These are phyloP conservation scores for Drosophila borborema DNA, from an alignment of 2,888 invertebrate species.

Conservation along the genomic window DNA sequence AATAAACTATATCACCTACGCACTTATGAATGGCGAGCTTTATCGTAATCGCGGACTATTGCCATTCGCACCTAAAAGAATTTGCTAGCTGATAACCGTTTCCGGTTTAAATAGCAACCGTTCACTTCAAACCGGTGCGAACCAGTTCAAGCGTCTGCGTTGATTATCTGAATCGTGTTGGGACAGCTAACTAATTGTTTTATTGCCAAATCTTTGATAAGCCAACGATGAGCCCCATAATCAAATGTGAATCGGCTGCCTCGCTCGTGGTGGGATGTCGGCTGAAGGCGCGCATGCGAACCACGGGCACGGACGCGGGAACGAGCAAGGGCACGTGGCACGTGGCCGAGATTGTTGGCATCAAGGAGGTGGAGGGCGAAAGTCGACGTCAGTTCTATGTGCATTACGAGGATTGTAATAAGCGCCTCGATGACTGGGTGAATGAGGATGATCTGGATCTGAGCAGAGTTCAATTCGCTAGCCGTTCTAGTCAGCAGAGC, in stretches of 20 bases:
- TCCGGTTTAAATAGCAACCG: constrained; percentile 7
- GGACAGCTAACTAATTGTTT: not conserved
- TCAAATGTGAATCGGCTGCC: constrained; percentile 86
- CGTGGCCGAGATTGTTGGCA: constrained; percentile 97
- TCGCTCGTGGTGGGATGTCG: constrained; percentile 95
- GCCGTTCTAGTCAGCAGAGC: constrained; percentile 70
- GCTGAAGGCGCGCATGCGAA: constrained; percentile 96
- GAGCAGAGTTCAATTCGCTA: constrained; percentile 94
- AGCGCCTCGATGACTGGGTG: constrained; percentile 99
- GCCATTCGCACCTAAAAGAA: not conserved
- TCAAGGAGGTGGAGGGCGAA: constrained; percentile 90
- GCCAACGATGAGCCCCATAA: not conserved
- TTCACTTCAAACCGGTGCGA: not conserved
- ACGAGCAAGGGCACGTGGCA: constrained; percentile 97
- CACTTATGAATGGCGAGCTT: not conserved
- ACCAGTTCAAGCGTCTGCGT: constrained; percentile 3
- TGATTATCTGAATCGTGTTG: not conserved
- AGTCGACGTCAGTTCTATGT: constrained; percentile 92
- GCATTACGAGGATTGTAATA: constrained; percentile 99
- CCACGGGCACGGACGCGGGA: constrained; percentile 88
- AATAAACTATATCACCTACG: not conserved
- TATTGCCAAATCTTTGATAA: not conserved
- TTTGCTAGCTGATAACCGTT: not conserved
- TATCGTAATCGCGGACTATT: not conserved
- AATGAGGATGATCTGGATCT: constrained; percentile 96